These are phyloP conservation scores for Phymanthus crucifer DNA, from an alignment of 92 coral and sea anemone genomes.

Conservation along the genomic window DNA sequence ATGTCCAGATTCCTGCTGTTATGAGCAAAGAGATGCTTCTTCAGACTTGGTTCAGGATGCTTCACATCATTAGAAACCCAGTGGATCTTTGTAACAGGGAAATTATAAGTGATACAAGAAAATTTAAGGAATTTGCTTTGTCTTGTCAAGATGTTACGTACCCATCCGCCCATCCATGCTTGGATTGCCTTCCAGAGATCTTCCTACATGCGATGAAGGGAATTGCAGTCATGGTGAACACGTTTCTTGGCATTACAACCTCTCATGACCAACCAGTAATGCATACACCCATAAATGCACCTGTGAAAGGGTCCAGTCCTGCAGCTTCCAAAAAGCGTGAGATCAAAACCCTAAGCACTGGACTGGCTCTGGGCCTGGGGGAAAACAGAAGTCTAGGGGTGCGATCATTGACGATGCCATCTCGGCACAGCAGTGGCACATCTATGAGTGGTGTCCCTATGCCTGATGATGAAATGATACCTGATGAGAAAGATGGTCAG, in stretches of 20 bases:
- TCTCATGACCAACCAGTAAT: conserved; percentile 87
- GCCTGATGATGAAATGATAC: conserved; percentile 16
- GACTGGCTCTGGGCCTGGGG: conserved; percentile 63
- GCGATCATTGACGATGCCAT: conserved; percentile 79
- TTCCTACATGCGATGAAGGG: conserved; percentile 97
- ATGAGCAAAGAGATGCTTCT: conserved; percentile 69
- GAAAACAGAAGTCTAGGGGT: conserved; percentile 63
- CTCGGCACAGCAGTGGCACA: conserved; percentile 79
- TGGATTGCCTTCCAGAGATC: conserved; percentile 81
- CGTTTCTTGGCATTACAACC: conserved; percentile 65
- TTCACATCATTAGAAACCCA: conserved; percentile 94
- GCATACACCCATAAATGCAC: conserved; percentile 78
- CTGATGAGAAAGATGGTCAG: conserved; percentile 25
- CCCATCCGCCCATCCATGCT: conserved; percentile 87
- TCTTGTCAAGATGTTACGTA: conserved; percentile 66
- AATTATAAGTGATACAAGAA: conserved; percentile 76
- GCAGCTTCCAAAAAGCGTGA: conserved; percentile 75
- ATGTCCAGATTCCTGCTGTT: conserved; percentile 78
- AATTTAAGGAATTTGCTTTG: conserved; percentile 94
- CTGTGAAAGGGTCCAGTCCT: conserved; percentile 75
- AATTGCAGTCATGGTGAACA: conserved; percentile 73
- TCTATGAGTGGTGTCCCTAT: conserved; percentile 26
- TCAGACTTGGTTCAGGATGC: conserved; percentile 96
- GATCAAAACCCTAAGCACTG: conserved; percentile 67
- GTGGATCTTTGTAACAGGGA: conserved; percentile 88